These are phyloP conservation scores for Chrysogorgia sp. DNA, from an alignment of 92 coral and sea anemone genomes.

Conservation along the genomic window DNA sequence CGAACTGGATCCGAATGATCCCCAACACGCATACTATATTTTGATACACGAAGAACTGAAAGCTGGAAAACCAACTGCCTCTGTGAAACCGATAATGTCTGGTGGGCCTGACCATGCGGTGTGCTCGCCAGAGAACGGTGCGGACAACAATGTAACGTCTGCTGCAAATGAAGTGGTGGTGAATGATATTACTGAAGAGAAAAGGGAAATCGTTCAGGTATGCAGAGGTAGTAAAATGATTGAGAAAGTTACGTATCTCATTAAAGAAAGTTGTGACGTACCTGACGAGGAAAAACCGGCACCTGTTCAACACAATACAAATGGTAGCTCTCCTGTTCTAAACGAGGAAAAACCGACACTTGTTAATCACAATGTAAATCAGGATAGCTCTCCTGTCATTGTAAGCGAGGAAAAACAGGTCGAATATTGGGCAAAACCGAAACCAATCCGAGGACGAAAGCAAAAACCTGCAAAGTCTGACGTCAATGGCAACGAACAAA, in stretches of 20 bases:
- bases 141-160: background rate
- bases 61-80: slow-evolving; percentile 87
- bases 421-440: slow-evolving; percentile 37
- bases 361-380: background rate
- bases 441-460: slow-evolving; percentile 32
- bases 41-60: slow-evolving; percentile 44
- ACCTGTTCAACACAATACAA: slow-evolving; percentile 1
- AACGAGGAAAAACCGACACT: slow-evolving; percentile 15
- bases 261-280: background rate
- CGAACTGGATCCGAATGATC: slow-evolving; percentile 14
- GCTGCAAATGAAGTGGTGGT: background rate
- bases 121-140: background rate
- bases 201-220: background rate
- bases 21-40: slow-evolving; percentile 35
- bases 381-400: slow-evolving; percentile 22
- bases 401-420: slow-evolving; percentile 6
- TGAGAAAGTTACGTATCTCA: background rate
- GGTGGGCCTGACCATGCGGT: slow-evolving; percentile 41
- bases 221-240: background rate
- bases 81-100: slow-evolving; percentile 91
- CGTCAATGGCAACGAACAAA: slow-evolving; percentile 30
- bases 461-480: slow-evolving; percentile 23
- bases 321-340: slow-evolving; percentile 7
- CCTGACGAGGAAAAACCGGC: slow-evolving; percentile 10
- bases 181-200: background rate